Conservation (phyloP, 2,113 vertebrate genomes). For the Electrona antarctica region DNA sequence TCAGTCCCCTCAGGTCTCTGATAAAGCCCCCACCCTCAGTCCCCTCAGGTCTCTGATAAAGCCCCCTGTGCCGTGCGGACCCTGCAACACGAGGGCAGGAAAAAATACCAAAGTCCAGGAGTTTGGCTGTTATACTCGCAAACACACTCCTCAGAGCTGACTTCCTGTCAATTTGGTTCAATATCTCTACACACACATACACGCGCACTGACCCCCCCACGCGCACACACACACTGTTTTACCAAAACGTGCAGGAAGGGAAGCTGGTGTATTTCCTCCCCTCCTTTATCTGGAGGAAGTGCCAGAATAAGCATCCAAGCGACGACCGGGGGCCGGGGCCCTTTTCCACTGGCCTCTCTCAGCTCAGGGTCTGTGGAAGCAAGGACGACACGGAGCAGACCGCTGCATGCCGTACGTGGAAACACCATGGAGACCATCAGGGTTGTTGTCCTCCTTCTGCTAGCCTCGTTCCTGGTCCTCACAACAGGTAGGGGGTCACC, state of each 20-base stretch:
- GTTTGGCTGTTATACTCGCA: constrained; percentile 27
- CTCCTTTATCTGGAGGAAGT: constrained; percentile 73
- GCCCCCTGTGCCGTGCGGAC: constrained; percentile 2
- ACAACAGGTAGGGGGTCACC: constrained; percentile 52
- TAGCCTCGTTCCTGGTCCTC: constrained; percentile 26
- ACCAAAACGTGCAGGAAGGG: constrained; percentile 53
- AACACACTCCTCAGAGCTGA: constrained; percentile 19
- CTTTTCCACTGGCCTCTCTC: constrained; percentile 41
- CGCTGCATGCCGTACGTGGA: background rate
- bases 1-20: background rate
- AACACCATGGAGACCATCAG: constrained; percentile 59
- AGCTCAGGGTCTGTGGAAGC: constrained; percentile 13
- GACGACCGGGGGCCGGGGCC: constrained; percentile 18
- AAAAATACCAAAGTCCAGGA: constrained; percentile 54
- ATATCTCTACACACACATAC: constrained; percentile 17
- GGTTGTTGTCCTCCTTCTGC: constrained; percentile 42
- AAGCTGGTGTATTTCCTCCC: constrained; percentile 71
- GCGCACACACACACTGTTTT: constrained; percentile 35
- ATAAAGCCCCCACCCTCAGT: no score
- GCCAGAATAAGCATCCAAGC: constrained; percentile 62
- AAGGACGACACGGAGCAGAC: constrained; percentile 37
- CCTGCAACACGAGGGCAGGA: constrained; percentile 31
- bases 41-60: background rate
- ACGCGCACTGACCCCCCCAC: constrained; percentile 29
- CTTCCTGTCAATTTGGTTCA: constrained; percentile 30